Percentiles rank a stretch among this genome's conserved stretches.
These are phyloP conservation scores for Lingula anatina DNA, from an alignment of 2,888 invertebrate genomes.

Conservation along the genomic window DNA sequence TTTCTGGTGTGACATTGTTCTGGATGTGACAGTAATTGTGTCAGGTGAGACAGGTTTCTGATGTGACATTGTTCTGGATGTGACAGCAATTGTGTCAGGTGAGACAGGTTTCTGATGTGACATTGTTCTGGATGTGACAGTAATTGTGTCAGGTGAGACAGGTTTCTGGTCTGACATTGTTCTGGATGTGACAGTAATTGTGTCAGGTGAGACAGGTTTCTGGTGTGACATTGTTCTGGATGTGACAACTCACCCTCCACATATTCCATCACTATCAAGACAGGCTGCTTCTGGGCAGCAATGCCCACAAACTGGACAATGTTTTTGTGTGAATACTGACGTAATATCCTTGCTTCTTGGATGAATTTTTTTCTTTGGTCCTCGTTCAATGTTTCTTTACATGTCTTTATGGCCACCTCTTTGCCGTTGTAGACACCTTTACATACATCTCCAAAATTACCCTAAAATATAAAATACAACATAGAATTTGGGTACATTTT, in stretches of 20 bases:
- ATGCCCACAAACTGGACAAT: conserved; percentile 94
- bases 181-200: too few relatives aligned
- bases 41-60: too few relatives aligned
- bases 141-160: too few relatives aligned
- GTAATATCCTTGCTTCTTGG: conserved; percentile 89
- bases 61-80: too few relatives aligned
- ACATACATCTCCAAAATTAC: conserved; percentile 96
- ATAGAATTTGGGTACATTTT: too few relatives aligned
- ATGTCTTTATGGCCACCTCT: conserved; percentile 90
- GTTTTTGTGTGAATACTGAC: conserved; percentile 95
- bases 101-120: too few relatives aligned
- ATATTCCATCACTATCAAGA: conserved; percentile 98
- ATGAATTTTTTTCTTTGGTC: conserved; percentile 90
- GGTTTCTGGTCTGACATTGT: too few relatives aligned
- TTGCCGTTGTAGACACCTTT: conserved; percentile 74
- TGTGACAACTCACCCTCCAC: conserved; percentile 81
- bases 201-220: not conserved
- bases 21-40: too few relatives aligned
- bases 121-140: too few relatives aligned
- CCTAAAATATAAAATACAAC: conserved; percentile 58
- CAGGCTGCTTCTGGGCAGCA: conserved; percentile 95
- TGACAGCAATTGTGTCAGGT: too few relatives aligned
- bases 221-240: not conserved
- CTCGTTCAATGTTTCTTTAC: conserved; percentile 86
- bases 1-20: too few relatives aligned